Conservation (phyloP, 2,113 vertebrate species). For the Calyptomena viridis region DNA sequence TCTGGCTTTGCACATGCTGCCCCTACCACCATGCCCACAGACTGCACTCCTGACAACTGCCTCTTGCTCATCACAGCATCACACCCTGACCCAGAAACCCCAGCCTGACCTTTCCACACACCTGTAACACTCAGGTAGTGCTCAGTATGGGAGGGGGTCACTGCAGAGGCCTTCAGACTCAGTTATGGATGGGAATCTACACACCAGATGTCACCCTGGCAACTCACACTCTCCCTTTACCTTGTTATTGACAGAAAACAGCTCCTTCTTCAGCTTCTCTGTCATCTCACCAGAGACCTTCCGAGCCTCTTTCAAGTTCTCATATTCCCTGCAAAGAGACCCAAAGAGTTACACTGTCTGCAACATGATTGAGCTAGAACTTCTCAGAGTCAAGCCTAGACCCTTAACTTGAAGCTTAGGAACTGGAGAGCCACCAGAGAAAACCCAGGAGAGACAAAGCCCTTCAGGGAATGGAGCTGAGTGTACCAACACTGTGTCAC, state of each 20-base stretch:
- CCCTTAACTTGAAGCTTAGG: neutral
- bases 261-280: constrained; percentile 90
- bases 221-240: constrained; percentile 59
- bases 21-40: neutral
- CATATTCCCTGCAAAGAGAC: constrained; percentile 87
- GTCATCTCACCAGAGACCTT: constrained; percentile 83
- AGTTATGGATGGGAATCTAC: neutral
- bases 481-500: neutral
- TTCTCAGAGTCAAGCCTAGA: neutral
- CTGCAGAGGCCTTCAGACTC: neutral
- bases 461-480: neutral
- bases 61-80: neutral
- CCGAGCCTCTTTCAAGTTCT: constrained; percentile 86
- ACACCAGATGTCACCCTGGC: neutral
- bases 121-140: no score
- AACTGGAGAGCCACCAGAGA: neutral
- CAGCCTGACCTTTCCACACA: neutral
- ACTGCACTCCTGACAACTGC: neutral
- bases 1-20: neutral
- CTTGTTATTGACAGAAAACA: constrained; percentile 85
- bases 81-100: neutral
- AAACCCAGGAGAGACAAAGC: neutral
- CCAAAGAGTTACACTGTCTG: neutral
- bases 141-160: neutral
- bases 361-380: neutral